Evolutionary conservation across 2,797 vertebrate genomes (phyloP).

Genomic region (Lagodon rhomboides): DNA sequence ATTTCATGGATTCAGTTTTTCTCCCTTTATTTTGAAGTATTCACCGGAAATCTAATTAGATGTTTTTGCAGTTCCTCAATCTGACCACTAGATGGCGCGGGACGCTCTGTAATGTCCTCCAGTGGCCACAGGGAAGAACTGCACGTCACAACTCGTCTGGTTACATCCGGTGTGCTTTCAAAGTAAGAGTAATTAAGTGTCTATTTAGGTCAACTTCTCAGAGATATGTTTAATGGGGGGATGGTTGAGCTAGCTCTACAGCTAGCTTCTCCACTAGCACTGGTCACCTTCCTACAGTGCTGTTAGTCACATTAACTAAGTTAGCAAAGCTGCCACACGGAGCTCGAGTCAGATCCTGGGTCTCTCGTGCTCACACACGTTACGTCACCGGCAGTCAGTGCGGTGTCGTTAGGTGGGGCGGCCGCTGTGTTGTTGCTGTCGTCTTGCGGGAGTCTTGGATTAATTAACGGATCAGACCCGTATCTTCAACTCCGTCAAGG

Average conservation of each 20-base stretch:
- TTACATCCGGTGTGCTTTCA: slow-evolving; percentile 6
- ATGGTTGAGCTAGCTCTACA: background rate
- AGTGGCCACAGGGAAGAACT: no score
- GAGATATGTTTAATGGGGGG: background rate
- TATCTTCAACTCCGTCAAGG: background rate
- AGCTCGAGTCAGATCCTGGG: background rate
- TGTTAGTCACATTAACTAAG: background rate
- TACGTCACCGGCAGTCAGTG: slow-evolving; percentile 27
- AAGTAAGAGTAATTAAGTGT: background rate
- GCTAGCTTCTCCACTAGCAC: background rate
- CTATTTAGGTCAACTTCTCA: background rate
- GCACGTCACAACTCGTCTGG: no score
- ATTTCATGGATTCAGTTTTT: no score
- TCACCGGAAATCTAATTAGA: no score
- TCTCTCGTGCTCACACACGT: background rate
- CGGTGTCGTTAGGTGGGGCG: slow-evolving; percentile 35
- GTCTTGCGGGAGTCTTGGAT: background rate
- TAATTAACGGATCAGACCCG: background rate
- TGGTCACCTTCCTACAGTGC: background rate
- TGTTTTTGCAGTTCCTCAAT: no score
- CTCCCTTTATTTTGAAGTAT: no score
- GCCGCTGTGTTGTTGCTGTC: slow-evolving; percentile 13
- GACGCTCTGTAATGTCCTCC: no score
- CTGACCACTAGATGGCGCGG: no score
- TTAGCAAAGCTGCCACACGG: background rate